These are phyloP conservation scores for Dryomyza anilis DNA, from an alignment of 2,888 invertebrate species.

Conservation along the genomic window DNA sequence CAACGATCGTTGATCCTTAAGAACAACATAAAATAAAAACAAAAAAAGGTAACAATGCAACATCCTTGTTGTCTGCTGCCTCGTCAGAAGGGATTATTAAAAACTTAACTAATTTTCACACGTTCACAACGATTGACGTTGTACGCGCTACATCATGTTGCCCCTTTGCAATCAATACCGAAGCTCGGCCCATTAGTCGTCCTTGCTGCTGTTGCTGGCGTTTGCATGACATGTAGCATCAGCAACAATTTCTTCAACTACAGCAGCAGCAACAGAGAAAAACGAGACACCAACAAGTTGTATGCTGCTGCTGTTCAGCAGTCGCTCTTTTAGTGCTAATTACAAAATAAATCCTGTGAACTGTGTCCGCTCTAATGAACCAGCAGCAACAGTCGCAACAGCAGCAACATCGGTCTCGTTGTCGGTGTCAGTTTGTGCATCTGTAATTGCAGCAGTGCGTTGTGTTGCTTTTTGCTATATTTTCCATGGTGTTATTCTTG, in stretches of 20 bases:
- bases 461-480: not conserved
- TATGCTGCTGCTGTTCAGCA: slow-evolving; percentile 5
- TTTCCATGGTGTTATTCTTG: not conserved
- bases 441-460: slow-evolving; percentile 20
- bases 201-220: slow-evolving; percentile 19
- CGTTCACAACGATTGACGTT: too few relatives aligned
- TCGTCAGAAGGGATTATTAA: too few relatives aligned
- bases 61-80: too few relatives aligned
- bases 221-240: slow-evolving; percentile 19
- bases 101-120: too few relatives aligned
- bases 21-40: too few relatives aligned
- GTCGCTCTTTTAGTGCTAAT: slow-evolving; percentile 28
- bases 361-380: slow-evolving; percentile 24
- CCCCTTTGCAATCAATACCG: too few relatives aligned
- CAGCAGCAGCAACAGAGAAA: slow-evolving; percentile 5
- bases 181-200: too few relatives aligned
- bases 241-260: not conserved
- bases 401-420: not conserved
- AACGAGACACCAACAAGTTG: slow-evolving; percentile 2
- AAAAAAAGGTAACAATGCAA: too few relatives aligned
- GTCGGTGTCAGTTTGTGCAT: slow-evolving; percentile 24
- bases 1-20: too few relatives aligned
- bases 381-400: not conserved
- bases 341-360: slow-evolving; percentile 32
- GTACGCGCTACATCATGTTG: too few relatives aligned